These are phyloP conservation scores for Coccyzus lansbergi DNA, from an alignment of 2,797 vertebrate genomes.

Conservation along the genomic window DNA sequence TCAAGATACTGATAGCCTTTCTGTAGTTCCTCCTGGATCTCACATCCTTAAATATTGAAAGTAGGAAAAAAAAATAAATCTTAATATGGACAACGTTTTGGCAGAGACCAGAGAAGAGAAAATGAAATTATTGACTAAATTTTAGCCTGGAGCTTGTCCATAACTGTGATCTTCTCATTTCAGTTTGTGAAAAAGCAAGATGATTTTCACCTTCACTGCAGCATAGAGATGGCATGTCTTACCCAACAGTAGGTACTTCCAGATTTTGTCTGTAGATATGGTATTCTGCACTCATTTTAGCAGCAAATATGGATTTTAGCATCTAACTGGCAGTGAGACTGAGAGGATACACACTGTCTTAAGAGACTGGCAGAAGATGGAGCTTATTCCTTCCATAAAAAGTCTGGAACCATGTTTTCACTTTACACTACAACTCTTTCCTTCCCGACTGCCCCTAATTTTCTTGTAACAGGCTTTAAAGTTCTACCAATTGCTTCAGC, in stretches of 20 bases:
- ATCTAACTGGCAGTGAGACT: neutral
- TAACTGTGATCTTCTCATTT: neutral
- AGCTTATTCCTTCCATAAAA: neutral
- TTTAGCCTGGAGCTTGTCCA: neutral
- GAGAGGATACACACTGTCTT: neutral
- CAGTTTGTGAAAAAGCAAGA: neutral
- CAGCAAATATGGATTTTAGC: neutral
- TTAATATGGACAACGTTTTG: neutral
- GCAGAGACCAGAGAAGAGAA: neutral
- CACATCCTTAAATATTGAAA: neutral
- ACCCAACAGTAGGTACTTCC: neutral
- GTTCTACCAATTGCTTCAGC: neutral
- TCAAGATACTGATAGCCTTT: neutral
- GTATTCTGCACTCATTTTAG: neutral
- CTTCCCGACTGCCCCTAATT: neutral
- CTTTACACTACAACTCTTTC: neutral
- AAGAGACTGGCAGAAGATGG: neutral
- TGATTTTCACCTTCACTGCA: neutral
- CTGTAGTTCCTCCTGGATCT: neutral
- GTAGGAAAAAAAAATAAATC: neutral
- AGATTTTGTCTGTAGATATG: neutral
- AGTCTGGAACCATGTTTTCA: neutral
- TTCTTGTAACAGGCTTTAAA: neutral
- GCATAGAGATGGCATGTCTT: neutral
- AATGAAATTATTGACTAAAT: neutral